These are phyloP conservation scores for Thereva nobilitata DNA, from an alignment of 2,888 invertebrate genomes.

Conservation along the genomic window DNA sequence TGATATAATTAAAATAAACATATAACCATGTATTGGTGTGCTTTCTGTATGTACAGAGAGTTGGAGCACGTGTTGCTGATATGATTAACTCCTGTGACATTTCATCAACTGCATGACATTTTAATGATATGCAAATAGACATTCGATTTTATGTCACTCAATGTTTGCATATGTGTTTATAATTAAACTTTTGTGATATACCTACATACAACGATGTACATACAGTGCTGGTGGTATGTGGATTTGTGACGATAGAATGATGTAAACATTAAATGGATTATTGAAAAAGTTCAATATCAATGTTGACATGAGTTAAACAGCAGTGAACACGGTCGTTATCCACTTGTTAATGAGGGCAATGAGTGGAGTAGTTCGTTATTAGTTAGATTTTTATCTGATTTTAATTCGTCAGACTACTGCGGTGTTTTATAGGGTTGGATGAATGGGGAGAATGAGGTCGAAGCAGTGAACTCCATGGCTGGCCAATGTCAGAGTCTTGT, in stretches of 20 bases:
- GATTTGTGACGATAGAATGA: no score
- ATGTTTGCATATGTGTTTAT: constrained; percentile 30
- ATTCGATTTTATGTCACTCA: constrained; percentile 35
- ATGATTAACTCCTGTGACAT: constrained; percentile 39
- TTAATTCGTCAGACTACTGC: no score
- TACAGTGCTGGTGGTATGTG: neutral
- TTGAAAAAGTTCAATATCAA: constrained; percentile 22
- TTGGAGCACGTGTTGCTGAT: constrained; percentile 8
- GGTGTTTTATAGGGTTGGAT: no score
- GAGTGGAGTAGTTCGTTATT: constrained; percentile 3
- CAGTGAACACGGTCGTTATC: constrained; percentile 10
- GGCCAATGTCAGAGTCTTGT: no score
- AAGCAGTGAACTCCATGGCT: no score
- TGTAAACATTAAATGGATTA: neutral
- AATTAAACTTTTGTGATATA: constrained; percentile 23
- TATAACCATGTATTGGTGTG: no score
- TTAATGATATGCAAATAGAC: constrained; percentile 42
- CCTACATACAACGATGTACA: constrained; percentile 1
- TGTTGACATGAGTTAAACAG: constrained; percentile 15
- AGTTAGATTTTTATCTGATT: no score
- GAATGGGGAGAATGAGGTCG: no score
- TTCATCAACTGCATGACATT: constrained; percentile 39
- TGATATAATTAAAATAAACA: no score
- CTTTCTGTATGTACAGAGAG: no score
- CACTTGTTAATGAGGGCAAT: constrained; percentile 10